Base-by-base conservation (phyloP, 2,113 vertebrate genomes). In the Tragelaphus scriptus region DNA sequence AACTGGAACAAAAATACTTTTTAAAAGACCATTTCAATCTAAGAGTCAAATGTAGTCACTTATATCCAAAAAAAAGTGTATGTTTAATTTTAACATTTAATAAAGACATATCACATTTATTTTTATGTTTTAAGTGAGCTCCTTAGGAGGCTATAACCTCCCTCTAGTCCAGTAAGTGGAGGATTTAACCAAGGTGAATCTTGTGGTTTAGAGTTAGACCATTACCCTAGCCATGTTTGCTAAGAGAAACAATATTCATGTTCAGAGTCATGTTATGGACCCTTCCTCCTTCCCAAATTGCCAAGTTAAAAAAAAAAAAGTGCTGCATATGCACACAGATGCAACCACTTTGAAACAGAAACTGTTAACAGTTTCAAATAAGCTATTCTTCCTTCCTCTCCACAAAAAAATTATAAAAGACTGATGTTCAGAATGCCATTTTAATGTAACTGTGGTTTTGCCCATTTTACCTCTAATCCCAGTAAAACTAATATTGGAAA, bases 1-100 rank as follows among this genome's bases (percentile, higher is more conserved):
- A 97, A 97, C 8, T 90, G n/a, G 63, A 86, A 92, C 49, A 94
- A 97, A 97, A 96, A 97, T 95, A 96, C 80, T 75, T 95, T 77
- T 92, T 85, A 90, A 97, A 93, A 97, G 95, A 90, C 40, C 80
- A 75, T 95, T 98, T 95, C 84, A 92, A 96, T 49, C 36, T 91
- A 94, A 89, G 30, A 94, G 71, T 97, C 97, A 97, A 96, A 96
- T 95, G 47, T 94, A 93, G n/a, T 96, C 65, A 97, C 71, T 96
- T 90, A 68, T 53, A 97, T 79, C 8, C 19, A 9, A 36, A 84
- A 56, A 77, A 88, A 16, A 44, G 16, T 17, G 17, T 80, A 49
- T 92, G 23, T 93, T 58, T 61, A 36, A 49, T 90, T 94, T 94
- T 92, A 94, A 82, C 92, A 97, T 3, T 59, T 77, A 98, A 91